Evolutionary conservation across 1,140 invertebrate species (phyloP), one percentile per base, ranked within the genome.

Genomic region (Frieseomelitta varia): DNA sequence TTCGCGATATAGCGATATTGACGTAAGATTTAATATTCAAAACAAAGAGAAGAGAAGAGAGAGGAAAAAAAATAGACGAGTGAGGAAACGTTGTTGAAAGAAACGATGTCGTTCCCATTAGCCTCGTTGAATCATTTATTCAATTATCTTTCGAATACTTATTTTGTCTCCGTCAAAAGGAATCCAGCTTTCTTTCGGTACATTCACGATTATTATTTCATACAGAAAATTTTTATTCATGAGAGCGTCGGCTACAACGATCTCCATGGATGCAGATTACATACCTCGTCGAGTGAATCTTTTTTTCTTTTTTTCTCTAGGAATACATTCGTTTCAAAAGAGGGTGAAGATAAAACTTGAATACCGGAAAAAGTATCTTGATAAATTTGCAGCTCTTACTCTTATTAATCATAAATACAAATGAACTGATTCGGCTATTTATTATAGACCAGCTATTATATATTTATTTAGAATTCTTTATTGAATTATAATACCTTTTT

Each of bases 191-290:
- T 68, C 39, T 67, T 53, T 24, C 17, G 19, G 4, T n/a, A 73
- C 4, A 17, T n/a, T 12, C 12, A 12, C 34, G 55, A 74, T 61
- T 86, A 65, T 75, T 74, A 27, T 85, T 34, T 58, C 61, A 65
- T 51, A 58, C 63, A 76, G 63, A 47, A 67, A 73, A 85, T 88
- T 85, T 67, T 79, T 88, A 88, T 88, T 89, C 81, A 84, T 69
- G 85, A 80, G 81, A 84, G 73, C 39, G n/a, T 53, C 53, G 78
- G 34, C 75, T 78, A 67, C 19, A 30, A 63, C 74, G 67, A 74
- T 61, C 80, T 80, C 65, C 78, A 61, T 68, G 61, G 69, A 81
- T 79, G 79, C 68, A 81, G 78, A 88, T 88, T 89, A 88, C 61
- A 27, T 1, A 4, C 58, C 75, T 53, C 19, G 71, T 73, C 78